These are phyloP conservation scores for Spea hammondii DNA, from an alignment of 2,797 vertebrate species.

Conservation along the genomic window DNA sequence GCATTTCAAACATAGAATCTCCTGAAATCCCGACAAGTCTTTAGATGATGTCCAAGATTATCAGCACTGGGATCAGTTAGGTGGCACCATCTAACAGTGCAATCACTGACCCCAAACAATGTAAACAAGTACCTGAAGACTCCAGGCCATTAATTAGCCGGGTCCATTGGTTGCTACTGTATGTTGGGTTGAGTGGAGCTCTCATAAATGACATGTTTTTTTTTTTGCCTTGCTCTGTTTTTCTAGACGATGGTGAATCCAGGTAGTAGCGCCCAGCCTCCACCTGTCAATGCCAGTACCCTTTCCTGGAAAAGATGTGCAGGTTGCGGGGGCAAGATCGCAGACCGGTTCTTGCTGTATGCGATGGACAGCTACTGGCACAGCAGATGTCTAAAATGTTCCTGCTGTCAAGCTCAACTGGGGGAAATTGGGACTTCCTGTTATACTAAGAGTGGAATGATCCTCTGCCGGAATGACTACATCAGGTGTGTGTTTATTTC, in stretches of 20 bases:
- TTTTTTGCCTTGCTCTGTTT: constrained; percentile 24
- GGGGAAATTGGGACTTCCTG: constrained; percentile 97
- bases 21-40: not conserved
- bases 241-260: constrained; percentile 92
- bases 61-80: constrained; percentile 25
- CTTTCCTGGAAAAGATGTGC: constrained; percentile 96
- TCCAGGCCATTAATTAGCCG: constrained; percentile 17
- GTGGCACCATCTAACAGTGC: constrained; percentile 31
- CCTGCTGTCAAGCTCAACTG: constrained; percentile 98
- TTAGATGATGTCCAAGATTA: not conserved
- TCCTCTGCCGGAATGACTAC: constrained; percentile 98
- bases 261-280: constrained; percentile 90
- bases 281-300: constrained; percentile 86
- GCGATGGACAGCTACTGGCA: constrained; percentile 99
- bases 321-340: constrained; percentile 95
- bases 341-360: constrained; percentile 96
- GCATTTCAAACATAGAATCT: not conserved
- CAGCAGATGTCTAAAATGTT: constrained; percentile 98
- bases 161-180: constrained; percentile 30
- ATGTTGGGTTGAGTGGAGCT: not conserved
- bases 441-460: constrained; percentile 99
- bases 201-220: not conserved
- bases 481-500: constrained; percentile 84
- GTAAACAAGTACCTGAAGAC: constrained; percentile 19
- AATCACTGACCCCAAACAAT: constrained; percentile 37